Conservation (phyloP, 2,888 invertebrate species). For the Phania funesta region DNA sequence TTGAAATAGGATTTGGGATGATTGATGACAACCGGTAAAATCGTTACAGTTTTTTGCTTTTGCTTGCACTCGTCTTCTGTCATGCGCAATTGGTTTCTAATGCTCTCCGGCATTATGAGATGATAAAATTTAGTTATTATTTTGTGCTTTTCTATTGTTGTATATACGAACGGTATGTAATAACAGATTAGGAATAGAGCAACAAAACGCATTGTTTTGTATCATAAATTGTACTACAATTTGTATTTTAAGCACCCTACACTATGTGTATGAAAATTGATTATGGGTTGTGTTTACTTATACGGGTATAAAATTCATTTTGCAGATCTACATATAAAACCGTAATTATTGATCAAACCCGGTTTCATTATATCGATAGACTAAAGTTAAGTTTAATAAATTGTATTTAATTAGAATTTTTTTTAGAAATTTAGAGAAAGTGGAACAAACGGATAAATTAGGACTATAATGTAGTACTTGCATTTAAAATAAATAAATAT, state of each 20-base stretch:
- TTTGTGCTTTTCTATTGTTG: background rate
- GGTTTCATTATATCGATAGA: too few species aligned
- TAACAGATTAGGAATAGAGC: background rate
- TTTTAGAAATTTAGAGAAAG: too few species aligned
- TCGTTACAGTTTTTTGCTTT: conserved; percentile 49
- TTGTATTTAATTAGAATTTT: too few species aligned
- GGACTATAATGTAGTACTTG: too few species aligned
- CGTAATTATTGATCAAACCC: too few species aligned
- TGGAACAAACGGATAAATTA: too few species aligned
- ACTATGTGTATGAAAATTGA: background rate
- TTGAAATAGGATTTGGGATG: background rate
- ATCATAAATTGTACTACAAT: conserved; percentile 41
- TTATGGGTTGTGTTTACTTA: background rate
- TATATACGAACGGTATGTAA: background rate
- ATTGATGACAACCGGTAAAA: conserved; percentile 48
- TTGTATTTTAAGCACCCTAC: conserved; percentile 17
- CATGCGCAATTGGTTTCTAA: conserved; percentile 54
- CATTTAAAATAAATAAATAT: too few species aligned
- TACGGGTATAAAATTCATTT: background rate
- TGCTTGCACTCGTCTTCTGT: conserved; percentile 14
- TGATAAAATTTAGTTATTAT: conserved; percentile 33
- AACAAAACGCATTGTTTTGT: conserved; percentile 35
- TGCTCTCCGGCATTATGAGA: conserved; percentile 5
- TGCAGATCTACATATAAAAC: too few species aligned
- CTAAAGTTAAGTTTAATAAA: too few species aligned